These are phyloP conservation scores for Episyrphus balteatus DNA, from an alignment of 1,140 invertebrate species.

Conservation along the genomic window DNA sequence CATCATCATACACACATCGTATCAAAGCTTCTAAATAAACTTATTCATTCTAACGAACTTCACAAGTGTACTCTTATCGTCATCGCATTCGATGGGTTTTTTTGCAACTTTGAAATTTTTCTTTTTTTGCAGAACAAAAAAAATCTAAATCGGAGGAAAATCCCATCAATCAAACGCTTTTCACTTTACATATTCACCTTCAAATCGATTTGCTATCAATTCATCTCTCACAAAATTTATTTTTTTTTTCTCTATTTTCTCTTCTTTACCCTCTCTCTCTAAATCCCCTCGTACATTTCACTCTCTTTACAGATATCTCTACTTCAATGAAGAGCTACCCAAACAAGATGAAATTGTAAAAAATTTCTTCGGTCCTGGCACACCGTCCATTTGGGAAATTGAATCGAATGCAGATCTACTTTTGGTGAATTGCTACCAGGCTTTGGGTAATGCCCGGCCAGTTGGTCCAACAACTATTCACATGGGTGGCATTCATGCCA, in stretches of 20 bases:
- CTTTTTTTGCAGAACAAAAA: no score
- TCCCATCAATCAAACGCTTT: no score
- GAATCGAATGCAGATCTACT: conserved; percentile 40
- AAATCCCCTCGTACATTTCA: no score
- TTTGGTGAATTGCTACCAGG: conserved; percentile 41
- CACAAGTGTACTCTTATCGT: no score
- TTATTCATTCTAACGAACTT: no score
- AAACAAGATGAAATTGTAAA: conserved; percentile 25
- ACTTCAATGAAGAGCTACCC: conserved; percentile 12
- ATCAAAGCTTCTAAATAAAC: no score
- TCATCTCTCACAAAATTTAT: background rate
- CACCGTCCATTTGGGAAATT: conserved; percentile 35
- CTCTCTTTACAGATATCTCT: conserved; percentile 9
- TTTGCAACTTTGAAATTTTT: no score
- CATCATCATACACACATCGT: no score
- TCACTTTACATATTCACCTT: background rate
- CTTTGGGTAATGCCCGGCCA: conserved; percentile 37
- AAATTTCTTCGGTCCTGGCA: conserved; percentile 34
- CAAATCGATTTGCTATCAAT: background rate
- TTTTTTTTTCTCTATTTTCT: no score
- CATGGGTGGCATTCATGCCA: conserved; percentile 40
- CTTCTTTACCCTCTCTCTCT: no score
- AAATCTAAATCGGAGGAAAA: no score
- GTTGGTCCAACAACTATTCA: conserved; percentile 38
- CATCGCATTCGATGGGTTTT: no score